These are phyloP conservation scores for Geothlypis trichas DNA, from an alignment of 2,113 vertebrate species.

Conservation along the genomic window DNA sequence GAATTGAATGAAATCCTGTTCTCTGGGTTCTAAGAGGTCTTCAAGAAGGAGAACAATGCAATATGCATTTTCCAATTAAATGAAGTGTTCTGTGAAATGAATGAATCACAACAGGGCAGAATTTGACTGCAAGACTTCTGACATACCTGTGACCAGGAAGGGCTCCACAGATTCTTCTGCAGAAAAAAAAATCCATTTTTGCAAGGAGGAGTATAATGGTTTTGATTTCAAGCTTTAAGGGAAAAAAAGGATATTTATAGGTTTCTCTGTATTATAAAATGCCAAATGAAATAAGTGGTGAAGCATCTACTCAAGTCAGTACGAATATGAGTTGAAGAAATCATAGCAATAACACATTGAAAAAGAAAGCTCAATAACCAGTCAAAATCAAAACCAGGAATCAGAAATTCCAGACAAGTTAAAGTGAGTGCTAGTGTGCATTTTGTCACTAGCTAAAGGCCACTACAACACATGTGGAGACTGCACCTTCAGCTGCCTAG, in stretches of 20 bases:
- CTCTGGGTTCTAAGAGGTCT: neutral
- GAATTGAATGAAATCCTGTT: neutral
- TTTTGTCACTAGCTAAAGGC: neutral
- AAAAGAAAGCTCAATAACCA: neutral
- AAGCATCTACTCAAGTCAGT: neutral
- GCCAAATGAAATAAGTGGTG: neutral
- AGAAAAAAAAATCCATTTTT: neutral
- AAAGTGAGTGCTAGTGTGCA: neutral
- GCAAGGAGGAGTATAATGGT: fast-evolving
- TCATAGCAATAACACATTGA: neutral
- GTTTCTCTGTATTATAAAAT: neutral
- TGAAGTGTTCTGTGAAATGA: neutral
- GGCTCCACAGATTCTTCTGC: neutral
- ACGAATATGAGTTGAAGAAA: neutral
- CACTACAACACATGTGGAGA: neutral
- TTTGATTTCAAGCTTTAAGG: neutral
- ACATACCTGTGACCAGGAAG: neutral
- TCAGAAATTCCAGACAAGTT: neutral
- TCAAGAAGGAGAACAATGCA: neutral
- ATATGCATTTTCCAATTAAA: neutral
- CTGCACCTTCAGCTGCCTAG: neutral
- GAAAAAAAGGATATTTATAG: neutral
- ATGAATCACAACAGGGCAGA: neutral
- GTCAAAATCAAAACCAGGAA: neutral
- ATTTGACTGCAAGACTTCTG: neutral